Conservation (phyloP, 2,888 invertebrate genomes). For the Polietes domitor region DNA sequence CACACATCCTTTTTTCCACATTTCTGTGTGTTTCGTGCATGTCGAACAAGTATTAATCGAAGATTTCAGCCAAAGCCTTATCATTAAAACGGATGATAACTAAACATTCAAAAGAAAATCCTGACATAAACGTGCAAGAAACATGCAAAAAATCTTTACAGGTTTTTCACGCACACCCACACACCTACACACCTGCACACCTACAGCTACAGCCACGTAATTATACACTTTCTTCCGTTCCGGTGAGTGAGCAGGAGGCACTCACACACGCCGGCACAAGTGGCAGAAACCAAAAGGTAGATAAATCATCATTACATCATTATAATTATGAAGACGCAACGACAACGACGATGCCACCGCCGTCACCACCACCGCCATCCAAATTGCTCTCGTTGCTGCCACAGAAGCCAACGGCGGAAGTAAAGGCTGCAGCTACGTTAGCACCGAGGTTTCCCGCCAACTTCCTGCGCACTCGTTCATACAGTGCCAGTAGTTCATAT, state of each 20-base stretch:
- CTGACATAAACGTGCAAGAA: constrained; percentile 23
- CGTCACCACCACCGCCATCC: not conserved
- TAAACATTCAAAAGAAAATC: constrained; percentile 22
- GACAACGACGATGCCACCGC: not conserved
- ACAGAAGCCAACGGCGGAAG: constrained; percentile 33
- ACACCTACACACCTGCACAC: not conserved
- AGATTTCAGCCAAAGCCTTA: constrained; percentile 38
- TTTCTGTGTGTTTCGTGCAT: constrained; percentile 22
- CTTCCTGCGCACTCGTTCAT: constrained; percentile 5
- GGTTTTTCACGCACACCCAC: not conserved
- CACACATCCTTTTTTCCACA: not conserved
- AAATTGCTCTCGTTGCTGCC: not conserved
- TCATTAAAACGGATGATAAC: constrained; percentile 40
- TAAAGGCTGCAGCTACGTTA: constrained; percentile 19
- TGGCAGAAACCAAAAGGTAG: constrained; percentile 10
- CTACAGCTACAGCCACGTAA: not conserved
- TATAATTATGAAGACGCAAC: constrained; percentile 12
- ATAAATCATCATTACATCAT: constrained; percentile 35
- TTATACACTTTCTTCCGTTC: not conserved
- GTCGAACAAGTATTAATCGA: constrained; percentile 48
- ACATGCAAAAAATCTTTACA: constrained; percentile 9
- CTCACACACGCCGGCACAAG: not conserved
- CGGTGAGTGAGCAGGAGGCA: not conserved
- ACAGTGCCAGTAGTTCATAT: not conserved
- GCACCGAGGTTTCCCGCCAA: not conserved